Base-by-base conservation (phyloP, 2,113 vertebrate species). In the Gobius niger region DNA sequence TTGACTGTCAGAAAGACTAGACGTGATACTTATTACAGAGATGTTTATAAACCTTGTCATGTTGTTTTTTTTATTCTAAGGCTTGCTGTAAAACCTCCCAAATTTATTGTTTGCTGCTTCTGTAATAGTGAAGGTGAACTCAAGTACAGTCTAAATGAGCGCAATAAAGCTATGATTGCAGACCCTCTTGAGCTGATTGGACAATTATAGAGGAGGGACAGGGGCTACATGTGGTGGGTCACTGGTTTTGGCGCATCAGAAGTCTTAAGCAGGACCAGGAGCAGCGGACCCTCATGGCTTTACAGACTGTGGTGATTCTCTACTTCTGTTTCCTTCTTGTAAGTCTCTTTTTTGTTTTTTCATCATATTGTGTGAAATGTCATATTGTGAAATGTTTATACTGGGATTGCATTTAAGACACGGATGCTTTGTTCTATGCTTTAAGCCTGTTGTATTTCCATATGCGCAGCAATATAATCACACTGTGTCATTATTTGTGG, bases 171-270 rank as follows among this genome's bases (percentile, higher is more conserved):
- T 34, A 24, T 88, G 86, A 90, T 90, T 90, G 84, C 52, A 83
- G 77, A 86, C 75, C 63, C 86, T 84, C 82, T 88, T 85, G 62
- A 19, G 60, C 68, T 92, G 82, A 92, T 91, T 90, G 73, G 83
- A 84, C 85, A 86, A 88, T 82, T 89, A 83, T 60, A 61, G 46
- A 8, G 9, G 8, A 62, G 47, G 47, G 70, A 62, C 42, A 49
- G 65, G 47, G 16, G 53, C 57, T 8, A 7, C 47, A 24, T 14
- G 49, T 18, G 47, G 47, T 47, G 41, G 67, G 51, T 50, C 63
- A 65, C n/a, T 64, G 7, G 71, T 59, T 59, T 18, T 67, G 60
- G 56, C 70, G 24, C 67, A 46, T 81, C 78, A 69, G 76, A 81
- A 52, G 46, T 67, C 54, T 57, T 65, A 47, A 76, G 68, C 51